A percentile compares a stretch with the other conserved stretches of the same genome.
Conservation (phyloP, 1,140 invertebrate genomes). For the Lordiphosa collinella region DNA sequence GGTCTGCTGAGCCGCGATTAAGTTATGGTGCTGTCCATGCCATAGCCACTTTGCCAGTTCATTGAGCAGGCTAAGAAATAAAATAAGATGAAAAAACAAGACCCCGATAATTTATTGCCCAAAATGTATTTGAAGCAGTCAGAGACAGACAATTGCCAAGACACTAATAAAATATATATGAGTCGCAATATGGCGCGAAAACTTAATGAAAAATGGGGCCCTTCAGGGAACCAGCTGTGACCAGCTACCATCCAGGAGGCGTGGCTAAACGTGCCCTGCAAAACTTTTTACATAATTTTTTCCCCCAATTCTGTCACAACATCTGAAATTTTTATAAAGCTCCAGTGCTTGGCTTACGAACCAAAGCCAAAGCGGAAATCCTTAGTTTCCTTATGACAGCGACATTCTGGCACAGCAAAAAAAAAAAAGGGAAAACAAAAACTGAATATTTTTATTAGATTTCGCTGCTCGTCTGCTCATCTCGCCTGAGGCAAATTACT, state of each 20-base stretch:
- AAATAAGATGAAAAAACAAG: not conserved
- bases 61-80: slow-evolving; percentile 29
- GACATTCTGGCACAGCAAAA: slow-evolving; percentile 41
- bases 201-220: slow-evolving; percentile 66
- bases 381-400: slow-evolving; percentile 56
- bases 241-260: slow-evolving; percentile 49
- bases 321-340: slow-evolving; percentile 50
- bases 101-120: slow-evolving; percentile 47
- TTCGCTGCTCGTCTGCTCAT: slow-evolving; percentile 15
- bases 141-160: slow-evolving; percentile 47
- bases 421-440: slow-evolving; percentile 28
- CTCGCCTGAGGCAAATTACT: slow-evolving; percentile 46
- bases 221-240: slow-evolving; percentile 48
- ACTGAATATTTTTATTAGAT: slow-evolving; percentile 38
- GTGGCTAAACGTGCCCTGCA: slow-evolving; percentile 34
- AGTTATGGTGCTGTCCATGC: slow-evolving; percentile 37
- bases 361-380: slow-evolving; percentile 54
- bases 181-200: slow-evolving; percentile 58
- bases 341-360: slow-evolving; percentile 33
- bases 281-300: slow-evolving; percentile 64
- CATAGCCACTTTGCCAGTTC: slow-evolving; percentile 43
- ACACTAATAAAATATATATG: slow-evolving; percentile 57
- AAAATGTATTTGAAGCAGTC: slow-evolving; percentile 50
- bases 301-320: slow-evolving; percentile 31
- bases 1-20: slow-evolving; percentile 35